Evolutionary conservation across 2,797 vertebrate genomes (phyloP).

Genomic region (Sphenodon punctatus): DNA sequence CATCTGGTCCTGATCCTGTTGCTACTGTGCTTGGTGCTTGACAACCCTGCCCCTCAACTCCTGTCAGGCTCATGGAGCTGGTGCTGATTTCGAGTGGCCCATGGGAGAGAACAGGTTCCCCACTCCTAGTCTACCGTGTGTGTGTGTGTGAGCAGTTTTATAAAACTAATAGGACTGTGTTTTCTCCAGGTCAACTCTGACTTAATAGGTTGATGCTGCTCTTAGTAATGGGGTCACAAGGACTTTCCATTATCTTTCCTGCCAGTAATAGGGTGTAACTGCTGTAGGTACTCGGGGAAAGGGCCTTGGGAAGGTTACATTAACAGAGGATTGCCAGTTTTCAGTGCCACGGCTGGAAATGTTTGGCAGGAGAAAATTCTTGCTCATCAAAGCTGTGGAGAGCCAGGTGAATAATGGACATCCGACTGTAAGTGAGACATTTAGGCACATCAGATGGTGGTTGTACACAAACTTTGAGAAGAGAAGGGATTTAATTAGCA

Average conservation of each 20-base stretch:
- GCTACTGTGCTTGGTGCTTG: too few species aligned
- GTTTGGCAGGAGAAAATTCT: not conserved
- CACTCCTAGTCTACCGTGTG: not conserved
- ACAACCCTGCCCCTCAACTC: too few species aligned
- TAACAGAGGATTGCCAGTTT: not conserved
- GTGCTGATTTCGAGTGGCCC: too few species aligned
- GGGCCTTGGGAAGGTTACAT: not conserved
- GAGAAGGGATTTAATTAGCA: not conserved
- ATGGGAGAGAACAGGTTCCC: too few species aligned
- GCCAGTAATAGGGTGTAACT: not conserved
- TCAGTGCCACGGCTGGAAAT: accelerated
- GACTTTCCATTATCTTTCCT: not conserved
- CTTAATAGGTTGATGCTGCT: not conserved
- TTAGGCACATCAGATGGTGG: not conserved
- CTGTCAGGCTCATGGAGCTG: too few species aligned
- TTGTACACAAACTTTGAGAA: not conserved
- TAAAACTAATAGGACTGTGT: not conserved
- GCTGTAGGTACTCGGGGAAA: not conserved
- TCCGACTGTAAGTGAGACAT: not conserved
- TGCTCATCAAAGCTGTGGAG: accelerated
- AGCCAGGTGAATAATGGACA: not conserved
- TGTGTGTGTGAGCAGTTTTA: not conserved
- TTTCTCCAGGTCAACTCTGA: not conserved
- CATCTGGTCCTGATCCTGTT: too few species aligned
- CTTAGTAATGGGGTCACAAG: too few species aligned